Percentiles rank a stretch among this genome's conserved stretches.
phyloP scores from a whole-genome alignment of 2,113 vertebrate genomes.

The Anser brachyrhynchus region DNA sequence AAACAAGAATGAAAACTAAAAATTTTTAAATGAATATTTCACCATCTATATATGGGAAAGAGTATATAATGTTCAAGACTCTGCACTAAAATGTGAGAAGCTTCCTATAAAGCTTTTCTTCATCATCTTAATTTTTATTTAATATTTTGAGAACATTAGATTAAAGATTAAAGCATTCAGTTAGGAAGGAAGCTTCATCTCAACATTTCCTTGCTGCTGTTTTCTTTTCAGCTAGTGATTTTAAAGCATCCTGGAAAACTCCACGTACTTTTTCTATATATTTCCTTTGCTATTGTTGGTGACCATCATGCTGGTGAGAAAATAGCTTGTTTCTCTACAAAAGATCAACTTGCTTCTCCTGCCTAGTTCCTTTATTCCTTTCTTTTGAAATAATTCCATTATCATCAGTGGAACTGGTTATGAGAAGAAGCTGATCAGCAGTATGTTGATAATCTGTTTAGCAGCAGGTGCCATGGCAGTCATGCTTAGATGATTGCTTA shows the following conservation, averaged over 20 bases:
- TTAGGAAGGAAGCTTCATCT: slow-evolving; percentile 13
- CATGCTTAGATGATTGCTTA: background rate
- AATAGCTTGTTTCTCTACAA: slow-evolving; percentile 38
- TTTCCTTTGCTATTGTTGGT: slow-evolving; percentile 71
- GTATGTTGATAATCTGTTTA: background rate
- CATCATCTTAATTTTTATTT: slow-evolving; percentile 1
- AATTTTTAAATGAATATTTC: background rate
- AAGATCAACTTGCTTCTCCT: slow-evolving; percentile 50
- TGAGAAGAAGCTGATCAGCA: slow-evolving; percentile 22
- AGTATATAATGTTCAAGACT: background rate
- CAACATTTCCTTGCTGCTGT: background rate
- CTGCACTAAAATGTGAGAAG: background rate
- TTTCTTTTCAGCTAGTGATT: slow-evolving; percentile 24
- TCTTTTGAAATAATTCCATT: background rate
- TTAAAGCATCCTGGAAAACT: slow-evolving; percentile 21
- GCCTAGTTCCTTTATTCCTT: slow-evolving; percentile 13
- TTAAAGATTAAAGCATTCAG: slow-evolving; percentile 15
- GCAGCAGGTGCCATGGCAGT: slow-evolving; percentile 2
- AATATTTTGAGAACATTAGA: slow-evolving; percentile 1
- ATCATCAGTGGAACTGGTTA: background rate
- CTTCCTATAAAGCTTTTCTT: background rate
- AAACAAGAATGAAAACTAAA: background rate
- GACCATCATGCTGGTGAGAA: slow-evolving; percentile 1
- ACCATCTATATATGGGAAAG: background rate
- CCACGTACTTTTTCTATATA: slow-evolving; percentile 43